Evolutionary conservation across 2,113 vertebrate genomes (phyloP), one percentile per base, ranked within the genome.

Genomic region (Vimba vimba): DNA sequence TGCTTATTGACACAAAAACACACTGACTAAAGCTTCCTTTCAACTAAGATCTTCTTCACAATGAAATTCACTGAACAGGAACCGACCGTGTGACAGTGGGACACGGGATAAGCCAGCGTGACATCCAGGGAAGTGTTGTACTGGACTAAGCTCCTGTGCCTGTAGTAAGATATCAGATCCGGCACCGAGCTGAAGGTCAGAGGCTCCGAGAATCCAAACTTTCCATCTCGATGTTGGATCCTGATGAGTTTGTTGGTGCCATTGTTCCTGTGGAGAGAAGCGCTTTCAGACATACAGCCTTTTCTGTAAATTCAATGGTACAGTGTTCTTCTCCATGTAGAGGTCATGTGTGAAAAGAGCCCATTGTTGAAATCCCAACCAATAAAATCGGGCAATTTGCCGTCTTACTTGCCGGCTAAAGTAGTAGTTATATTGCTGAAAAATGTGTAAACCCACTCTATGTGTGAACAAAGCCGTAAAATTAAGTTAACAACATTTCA

Each of bases 231-330:
- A 89, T 99, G 97, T 89, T 97, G 98, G 90, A 99, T 99, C 94
- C 98, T 97, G 87, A 99, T 99, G 91, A 99, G 93, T 60, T 98
- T 98, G 93, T 99, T 99, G 93, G 97, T 97, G 79, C 97, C 97
- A 64, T 97, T 98, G 92, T 99, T 99, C 95, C 98, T 99, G 93
- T 12, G 8, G 77, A 6, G 12, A 1, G 11, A 3, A 43, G 15
- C 1, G 11, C 13, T 73, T 79, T 64, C 25, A 79, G 47, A 69
- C 30, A 39, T 36, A 69, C 17, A 36, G 66, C 68, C 7, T 69
- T 39, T 11, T 23, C 17, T 69, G 7, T 4, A 3, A 39, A 68
- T 36, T 3, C 30, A 9, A 8, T 17, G 62, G 0, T 27, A 57
- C 55, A 57, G 8, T 23, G 7, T 3, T 7, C 30, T 64, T 64